These are phyloP conservation scores for Falco naumanni DNA, from an alignment of 2,797 vertebrate genomes.

Conservation along the genomic window DNA sequence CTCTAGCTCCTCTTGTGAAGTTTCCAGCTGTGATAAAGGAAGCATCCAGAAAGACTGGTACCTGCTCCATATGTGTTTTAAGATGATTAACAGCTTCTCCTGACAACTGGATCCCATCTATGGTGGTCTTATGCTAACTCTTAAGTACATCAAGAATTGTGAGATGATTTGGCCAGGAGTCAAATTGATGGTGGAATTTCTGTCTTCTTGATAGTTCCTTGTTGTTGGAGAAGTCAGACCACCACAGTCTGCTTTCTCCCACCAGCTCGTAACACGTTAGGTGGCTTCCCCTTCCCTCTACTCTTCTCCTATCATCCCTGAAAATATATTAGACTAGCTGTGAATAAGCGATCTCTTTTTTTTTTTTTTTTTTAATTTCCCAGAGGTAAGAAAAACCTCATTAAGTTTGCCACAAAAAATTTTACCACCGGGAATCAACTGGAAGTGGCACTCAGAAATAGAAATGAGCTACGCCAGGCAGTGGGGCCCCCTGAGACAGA, in stretches of 20 bases:
- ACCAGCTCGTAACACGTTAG: background rate
- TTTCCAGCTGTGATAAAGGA: background rate
- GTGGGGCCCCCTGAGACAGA: background rate
- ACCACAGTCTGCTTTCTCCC: fast-evolving
- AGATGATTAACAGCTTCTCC: background rate
- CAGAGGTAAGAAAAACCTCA: background rate
- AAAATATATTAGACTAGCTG: background rate
- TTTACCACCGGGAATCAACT: background rate
- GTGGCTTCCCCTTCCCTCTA: background rate
- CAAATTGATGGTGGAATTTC: background rate
- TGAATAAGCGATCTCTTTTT: background rate
- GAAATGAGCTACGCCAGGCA: background rate
- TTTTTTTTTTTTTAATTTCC: background rate
- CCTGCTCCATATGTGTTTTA: background rate
- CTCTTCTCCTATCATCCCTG: background rate
- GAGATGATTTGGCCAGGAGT: background rate
- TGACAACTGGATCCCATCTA: background rate
- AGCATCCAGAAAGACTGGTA: background rate
- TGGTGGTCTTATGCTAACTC: background rate
- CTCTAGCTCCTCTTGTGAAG: background rate
- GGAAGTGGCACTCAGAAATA: constrained; percentile 22
- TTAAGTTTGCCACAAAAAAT: background rate
- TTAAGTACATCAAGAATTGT: background rate
- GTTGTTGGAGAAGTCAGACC: background rate
- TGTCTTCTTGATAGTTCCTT: background rate